Percentiles rank a stretch among this genome's conserved stretches.
Conservation (phyloP, 2,113 vertebrate genomes). For the Channa argus region DNA sequence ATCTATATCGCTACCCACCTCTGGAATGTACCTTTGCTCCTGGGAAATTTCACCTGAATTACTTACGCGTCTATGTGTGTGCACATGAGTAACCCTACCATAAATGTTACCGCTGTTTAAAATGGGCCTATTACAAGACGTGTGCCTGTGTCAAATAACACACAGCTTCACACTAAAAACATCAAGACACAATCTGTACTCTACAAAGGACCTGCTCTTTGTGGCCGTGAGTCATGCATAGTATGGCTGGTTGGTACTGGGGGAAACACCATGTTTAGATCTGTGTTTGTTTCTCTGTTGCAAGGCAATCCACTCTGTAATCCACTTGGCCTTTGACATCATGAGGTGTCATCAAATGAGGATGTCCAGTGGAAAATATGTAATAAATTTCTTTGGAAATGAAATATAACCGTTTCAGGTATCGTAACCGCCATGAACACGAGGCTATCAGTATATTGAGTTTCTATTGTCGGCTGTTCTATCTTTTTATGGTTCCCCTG, state of each 20-base stretch:
- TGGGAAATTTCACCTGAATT: slow-evolving; percentile 74
- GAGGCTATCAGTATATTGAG: slow-evolving; percentile 49
- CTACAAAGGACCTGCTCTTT: slow-evolving; percentile 47
- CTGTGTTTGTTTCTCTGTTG: slow-evolving; percentile 70
- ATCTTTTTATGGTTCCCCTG: slow-evolving; percentile 64
- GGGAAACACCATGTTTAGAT: slow-evolving; percentile 46
- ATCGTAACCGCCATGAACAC: slow-evolving; percentile 1
- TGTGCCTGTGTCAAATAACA: slow-evolving; percentile 56
- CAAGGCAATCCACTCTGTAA: slow-evolving; percentile 59
- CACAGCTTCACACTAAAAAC: slow-evolving; percentile 42
- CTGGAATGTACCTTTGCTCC: slow-evolving; percentile 80
- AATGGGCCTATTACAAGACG: slow-evolving; percentile 65
- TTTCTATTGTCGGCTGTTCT: slow-evolving; percentile 62
- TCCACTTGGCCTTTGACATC: slow-evolving; percentile 22
- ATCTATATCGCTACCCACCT: slow-evolving; percentile 67
- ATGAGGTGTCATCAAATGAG: slow-evolving; percentile 37
- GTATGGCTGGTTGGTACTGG: slow-evolving; percentile 54
- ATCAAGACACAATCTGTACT: slow-evolving; percentile 41
- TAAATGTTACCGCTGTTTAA: slow-evolving; percentile 62
- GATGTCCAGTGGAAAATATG: slow-evolving; percentile 48
- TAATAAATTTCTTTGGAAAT: neutral
- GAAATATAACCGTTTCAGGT: neutral
- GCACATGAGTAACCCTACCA: slow-evolving; percentile 60
- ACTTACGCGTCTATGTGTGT: slow-evolving; percentile 37
- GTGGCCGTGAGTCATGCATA: slow-evolving; percentile 66